These are phyloP conservation scores for Stenchaetothrips biformis DNA, from an alignment of 2,888 invertebrate genomes.

Conservation along the genomic window DNA sequence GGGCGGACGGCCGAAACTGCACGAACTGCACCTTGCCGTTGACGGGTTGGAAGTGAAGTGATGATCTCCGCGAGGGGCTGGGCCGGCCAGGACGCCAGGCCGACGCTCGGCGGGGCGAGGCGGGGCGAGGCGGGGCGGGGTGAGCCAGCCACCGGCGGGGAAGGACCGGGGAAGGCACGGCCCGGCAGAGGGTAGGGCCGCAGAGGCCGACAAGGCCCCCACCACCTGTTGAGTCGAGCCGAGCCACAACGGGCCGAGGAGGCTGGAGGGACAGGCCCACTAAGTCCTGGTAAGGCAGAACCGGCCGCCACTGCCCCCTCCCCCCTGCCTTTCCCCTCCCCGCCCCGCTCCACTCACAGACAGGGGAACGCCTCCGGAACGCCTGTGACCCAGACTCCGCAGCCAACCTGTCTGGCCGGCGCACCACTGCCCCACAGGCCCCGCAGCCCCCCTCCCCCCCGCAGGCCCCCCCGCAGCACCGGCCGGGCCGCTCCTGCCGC, in stretches of 20 bases:
- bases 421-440: neutral
- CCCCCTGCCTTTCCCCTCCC: too few species aligned
- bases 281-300: neutral
- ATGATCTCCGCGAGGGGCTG: neutral
- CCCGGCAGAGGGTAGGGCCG: neutral
- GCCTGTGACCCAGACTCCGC: constrained; percentile 15
- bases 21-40: constrained; percentile 10
- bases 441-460: neutral
- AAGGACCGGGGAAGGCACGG: neutral
- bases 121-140: neutral
- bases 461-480: neutral
- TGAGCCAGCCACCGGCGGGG: neutral
- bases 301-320: neutral
- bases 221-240: neutral
- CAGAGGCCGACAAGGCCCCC: neutral
- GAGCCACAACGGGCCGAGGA: neutral
- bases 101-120: neutral
- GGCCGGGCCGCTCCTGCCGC: neutral
- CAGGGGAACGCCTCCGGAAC: constrained; percentile 13
- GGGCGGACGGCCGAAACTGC: neutral
- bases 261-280: too few species aligned
- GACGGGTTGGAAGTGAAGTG: constrained; percentile 20
- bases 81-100: neutral
- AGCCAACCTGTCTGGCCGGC: constrained; percentile 14
- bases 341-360: neutral